Evolutionary conservation across 1,140 invertebrate genomes (phyloP), one percentile per base, ranked within the genome.

Genomic region (Micrasema minimum): DNA sequence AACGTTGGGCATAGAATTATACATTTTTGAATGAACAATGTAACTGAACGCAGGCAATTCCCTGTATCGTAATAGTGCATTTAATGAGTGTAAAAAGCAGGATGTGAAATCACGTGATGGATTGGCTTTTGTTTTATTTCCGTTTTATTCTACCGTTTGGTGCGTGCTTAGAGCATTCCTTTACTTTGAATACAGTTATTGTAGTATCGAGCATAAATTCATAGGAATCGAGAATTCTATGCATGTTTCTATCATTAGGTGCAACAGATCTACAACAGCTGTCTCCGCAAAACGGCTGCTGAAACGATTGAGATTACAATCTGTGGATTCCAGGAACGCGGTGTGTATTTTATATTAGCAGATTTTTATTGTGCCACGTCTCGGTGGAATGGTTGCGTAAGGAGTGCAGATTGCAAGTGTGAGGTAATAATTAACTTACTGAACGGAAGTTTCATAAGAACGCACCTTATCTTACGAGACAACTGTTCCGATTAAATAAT

Each of bases 71-170:
- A 26, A 53, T 37, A 14, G 11, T 48, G 50, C 48, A 57, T 46
- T 53, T 46, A 46, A 41, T 51, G 35, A 51, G 16, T 66, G 12
- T 43, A 71, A 71, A 71, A 71, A 71, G 53, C 61, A 71, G 69
- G 69, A 71, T 71, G 69, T 71, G 69, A 71, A 71, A 70, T 64
- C 61, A 64, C 38, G 43, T 43, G 38, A 64, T 57, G 62, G 61
- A 55, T 71, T 71, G 62, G 61, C 69, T 71, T 71, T 71, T 71
- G 69, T 71, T 69, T 61, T 57, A 50, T 69, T 48, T 69, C 67
- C 67, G 67, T 62, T 53, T 69, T 50, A 23, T 69, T 50, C 7
- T 23, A 68, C 38, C 45, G 12, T 57, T 57, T 31, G 37, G 12
- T 53, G 18, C 26, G 26, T 53, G 20, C 50, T 26, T n/a, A 9